These are phyloP conservation scores for Meteorus cinctellus DNA, from an alignment of 2,888 invertebrate genomes.

Conservation along the genomic window DNA sequence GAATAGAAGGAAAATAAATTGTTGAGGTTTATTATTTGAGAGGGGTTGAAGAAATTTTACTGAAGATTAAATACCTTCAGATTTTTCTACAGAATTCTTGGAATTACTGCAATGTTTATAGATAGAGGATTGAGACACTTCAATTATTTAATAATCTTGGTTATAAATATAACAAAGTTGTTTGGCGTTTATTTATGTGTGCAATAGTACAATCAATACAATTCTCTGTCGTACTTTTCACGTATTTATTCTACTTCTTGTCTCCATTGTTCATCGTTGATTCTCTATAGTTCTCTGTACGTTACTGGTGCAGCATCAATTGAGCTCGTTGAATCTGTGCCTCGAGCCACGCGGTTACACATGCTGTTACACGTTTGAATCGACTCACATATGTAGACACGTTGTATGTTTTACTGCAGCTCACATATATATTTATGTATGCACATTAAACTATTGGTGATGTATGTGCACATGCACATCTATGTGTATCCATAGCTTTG, in stretches of 20 bases:
- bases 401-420: neutral
- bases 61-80: too few relatives aligned
- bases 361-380: constrained; percentile 49
- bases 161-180: neutral
- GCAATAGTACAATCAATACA: constrained; percentile 69
- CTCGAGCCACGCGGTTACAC: constrained; percentile 70
- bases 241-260: neutral
- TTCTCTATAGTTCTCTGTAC: neutral
- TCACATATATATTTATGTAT: constrained; percentile 6
- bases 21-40: too few relatives aligned
- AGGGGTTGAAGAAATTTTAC: too few relatives aligned
- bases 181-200: neutral
- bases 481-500: constrained; percentile 48
- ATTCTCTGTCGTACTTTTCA: constrained; percentile 45
- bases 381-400: neutral
- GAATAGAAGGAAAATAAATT: too few relatives aligned
- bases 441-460: constrained; percentile 41
- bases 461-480: constrained; percentile 26
- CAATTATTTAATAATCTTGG: neutral
- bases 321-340: constrained; percentile 73
- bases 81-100: too few relatives aligned
- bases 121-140: too few relatives aligned
- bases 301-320: constrained; percentile 66
- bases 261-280: neutral
- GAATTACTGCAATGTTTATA: too few relatives aligned